Conservation (phyloP, 2,113 vertebrate species). For the Petromus typicus region DNA sequence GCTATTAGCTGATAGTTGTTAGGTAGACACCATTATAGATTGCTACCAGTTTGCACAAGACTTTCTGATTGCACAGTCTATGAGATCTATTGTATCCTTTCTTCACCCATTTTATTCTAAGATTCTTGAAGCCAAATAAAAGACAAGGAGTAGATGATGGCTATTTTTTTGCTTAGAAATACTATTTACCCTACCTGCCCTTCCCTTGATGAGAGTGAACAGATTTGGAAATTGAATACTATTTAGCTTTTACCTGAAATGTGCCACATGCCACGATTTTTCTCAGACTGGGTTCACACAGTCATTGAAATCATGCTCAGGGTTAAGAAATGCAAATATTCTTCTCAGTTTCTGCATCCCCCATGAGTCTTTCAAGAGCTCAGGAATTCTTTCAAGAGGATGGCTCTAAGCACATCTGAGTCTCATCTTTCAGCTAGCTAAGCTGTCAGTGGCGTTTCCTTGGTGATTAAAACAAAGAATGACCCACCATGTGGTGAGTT, state of each 20-base stretch:
- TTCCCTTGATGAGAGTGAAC: neutral
- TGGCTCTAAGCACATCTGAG: neutral
- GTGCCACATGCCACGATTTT: neutral
- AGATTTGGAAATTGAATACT: neutral
- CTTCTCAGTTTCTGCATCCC: neutral
- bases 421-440: neutral
- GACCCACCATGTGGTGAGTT: neutral
- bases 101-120: neutral
- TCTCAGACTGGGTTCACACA: neutral
- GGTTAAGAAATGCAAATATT: neutral
- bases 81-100: neutral
- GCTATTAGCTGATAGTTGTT: neutral
- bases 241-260: slow-evolving; percentile 13
- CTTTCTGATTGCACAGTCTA: neutral
- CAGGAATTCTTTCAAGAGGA: neutral
- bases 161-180: neutral
- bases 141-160: neutral
- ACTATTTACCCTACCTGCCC: neutral
- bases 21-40: neutral
- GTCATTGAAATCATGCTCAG: neutral
- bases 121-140: neutral
- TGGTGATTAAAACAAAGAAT: neutral
- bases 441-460: neutral
- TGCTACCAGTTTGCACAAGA: neutral
- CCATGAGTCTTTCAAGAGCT: neutral